Conservation (phyloP, 2,888 invertebrate genomes). For the Spisula solida region DNA sequence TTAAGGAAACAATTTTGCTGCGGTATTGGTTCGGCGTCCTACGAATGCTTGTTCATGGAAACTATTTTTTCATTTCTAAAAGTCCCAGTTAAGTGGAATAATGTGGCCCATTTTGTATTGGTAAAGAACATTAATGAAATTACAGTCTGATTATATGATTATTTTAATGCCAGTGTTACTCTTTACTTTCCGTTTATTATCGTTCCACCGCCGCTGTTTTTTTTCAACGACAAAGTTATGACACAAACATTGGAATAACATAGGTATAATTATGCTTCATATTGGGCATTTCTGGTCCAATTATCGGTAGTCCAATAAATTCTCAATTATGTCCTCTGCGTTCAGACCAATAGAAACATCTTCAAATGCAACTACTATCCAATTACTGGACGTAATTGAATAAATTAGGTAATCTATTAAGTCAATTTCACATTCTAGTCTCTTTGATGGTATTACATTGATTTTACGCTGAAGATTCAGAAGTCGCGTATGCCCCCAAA, state of each 20-base stretch:
- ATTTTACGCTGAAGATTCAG: not conserved
- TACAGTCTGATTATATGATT: not conserved
- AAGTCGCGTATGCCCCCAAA: not conserved
- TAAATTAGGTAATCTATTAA: slow-evolving; percentile 31
- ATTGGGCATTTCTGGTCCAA: not conserved
- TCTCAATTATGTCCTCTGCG: not conserved
- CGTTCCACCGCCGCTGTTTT: not conserved
- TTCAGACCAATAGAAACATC: not conserved
- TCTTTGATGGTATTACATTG: slow-evolving; percentile 19
- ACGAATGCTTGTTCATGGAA: not conserved
- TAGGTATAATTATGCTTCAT: not conserved
- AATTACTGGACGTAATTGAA: slow-evolving; percentile 29
- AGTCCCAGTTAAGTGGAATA: not conserved
- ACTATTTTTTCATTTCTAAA: not conserved
- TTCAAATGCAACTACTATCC: slow-evolving; percentile 16
- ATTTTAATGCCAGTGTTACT: not conserved
- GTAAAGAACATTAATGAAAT: not conserved
- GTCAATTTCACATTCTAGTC: slow-evolving; percentile 22
- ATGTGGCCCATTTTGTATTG: not conserved
- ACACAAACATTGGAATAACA: not conserved
- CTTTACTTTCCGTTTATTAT: slow-evolving; percentile 1
- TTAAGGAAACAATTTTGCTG: no score
- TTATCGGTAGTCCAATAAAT: not conserved
- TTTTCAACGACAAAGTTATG: not conserved
- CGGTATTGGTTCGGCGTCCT: not conserved